phyloP scores from a whole-genome alignment of 1,140 invertebrate genomes.

The Platyscapa corneri region DNA sequence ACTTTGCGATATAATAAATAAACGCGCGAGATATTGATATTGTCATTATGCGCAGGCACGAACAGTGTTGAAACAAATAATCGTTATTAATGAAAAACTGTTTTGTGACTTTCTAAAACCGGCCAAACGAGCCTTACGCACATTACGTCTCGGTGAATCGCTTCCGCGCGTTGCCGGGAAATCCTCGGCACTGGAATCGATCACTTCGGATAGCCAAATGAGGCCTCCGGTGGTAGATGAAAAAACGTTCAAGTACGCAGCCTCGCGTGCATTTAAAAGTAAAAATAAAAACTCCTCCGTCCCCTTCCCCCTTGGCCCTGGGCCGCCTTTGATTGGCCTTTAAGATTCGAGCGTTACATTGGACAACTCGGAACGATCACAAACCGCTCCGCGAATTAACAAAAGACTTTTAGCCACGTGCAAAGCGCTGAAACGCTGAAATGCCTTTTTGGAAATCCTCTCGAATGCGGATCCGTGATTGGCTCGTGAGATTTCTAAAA shows the following conservation, averaged over 20 bases:
- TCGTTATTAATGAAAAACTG: slow-evolving; percentile 12
- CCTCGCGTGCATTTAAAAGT: slow-evolving; percentile 14
- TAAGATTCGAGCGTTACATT: neutral
- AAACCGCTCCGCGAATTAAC: neutral
- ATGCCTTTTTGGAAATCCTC: neutral
- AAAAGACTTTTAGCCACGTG: neutral
- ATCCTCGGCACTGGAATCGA: neutral
- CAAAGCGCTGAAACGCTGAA: neutral
- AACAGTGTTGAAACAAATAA: slow-evolving; percentile 7
- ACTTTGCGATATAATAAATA: neutral
- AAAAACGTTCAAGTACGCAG: neutral
- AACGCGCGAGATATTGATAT: neutral
- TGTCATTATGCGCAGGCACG: neutral
- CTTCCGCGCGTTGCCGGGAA: slow-evolving; percentile 1
- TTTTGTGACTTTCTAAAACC: slow-evolving; percentile 44
- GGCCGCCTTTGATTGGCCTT: neutral
- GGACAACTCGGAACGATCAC: neutral
- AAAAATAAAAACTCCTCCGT: neutral
- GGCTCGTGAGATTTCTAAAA: neutral
- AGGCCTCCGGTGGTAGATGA: neutral
- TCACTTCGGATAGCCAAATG: neutral
- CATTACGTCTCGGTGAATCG: neutral
- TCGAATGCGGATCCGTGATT: neutral
- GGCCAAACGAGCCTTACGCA: slow-evolving; percentile 4
- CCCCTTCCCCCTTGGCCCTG: too few relatives aligned